Evolutionary conservation across 2,113 vertebrate species (phyloP).

Genomic region (Nansenia antarctica): DNA sequence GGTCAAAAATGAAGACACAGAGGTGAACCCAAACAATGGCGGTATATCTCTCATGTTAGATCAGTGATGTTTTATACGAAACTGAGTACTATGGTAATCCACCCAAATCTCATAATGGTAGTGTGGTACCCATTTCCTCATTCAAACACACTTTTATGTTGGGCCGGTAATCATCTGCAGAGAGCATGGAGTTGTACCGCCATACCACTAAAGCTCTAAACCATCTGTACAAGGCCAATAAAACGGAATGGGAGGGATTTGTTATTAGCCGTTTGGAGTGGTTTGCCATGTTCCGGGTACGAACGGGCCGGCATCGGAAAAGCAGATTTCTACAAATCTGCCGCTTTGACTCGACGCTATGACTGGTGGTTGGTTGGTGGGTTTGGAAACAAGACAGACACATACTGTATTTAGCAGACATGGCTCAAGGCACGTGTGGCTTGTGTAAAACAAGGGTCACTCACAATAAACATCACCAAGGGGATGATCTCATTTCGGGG

Average conservation of each 20-base stretch:
- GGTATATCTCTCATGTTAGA: slow-evolving; percentile 46
- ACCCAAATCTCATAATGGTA: slow-evolving; percentile 67
- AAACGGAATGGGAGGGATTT: slow-evolving; percentile 57
- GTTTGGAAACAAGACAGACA: slow-evolving; percentile 50
- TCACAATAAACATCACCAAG: slow-evolving; percentile 35
- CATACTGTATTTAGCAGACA: slow-evolving; percentile 40
- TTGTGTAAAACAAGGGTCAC: slow-evolving; percentile 54
- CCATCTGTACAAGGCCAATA: slow-evolving; percentile 61
- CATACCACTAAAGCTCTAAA: slow-evolving; percentile 60
- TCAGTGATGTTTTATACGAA: slow-evolving; percentile 64
- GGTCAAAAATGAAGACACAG: slow-evolving; percentile 27
- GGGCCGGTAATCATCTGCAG: slow-evolving; percentile 63
- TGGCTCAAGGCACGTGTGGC: slow-evolving; percentile 40
- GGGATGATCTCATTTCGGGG: slow-evolving; percentile 30
- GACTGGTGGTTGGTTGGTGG: slow-evolving; percentile 45
- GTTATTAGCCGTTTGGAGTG: slow-evolving; percentile 60
- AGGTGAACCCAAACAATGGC: slow-evolving; percentile 55
- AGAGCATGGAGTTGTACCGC: slow-evolving; percentile 46
- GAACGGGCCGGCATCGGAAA: slow-evolving; percentile 33
- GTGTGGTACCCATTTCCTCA: slow-evolving; percentile 63
- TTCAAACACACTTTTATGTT: slow-evolving; percentile 61
- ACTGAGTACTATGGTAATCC: slow-evolving; percentile 59
- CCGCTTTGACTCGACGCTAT: slow-evolving; percentile 32
- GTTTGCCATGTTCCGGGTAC: slow-evolving; percentile 37
- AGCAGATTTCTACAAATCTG: slow-evolving; percentile 45